phyloP scores from a whole-genome alignment of 2,888 invertebrate genomes.

The Neelides folsomi region DNA sequence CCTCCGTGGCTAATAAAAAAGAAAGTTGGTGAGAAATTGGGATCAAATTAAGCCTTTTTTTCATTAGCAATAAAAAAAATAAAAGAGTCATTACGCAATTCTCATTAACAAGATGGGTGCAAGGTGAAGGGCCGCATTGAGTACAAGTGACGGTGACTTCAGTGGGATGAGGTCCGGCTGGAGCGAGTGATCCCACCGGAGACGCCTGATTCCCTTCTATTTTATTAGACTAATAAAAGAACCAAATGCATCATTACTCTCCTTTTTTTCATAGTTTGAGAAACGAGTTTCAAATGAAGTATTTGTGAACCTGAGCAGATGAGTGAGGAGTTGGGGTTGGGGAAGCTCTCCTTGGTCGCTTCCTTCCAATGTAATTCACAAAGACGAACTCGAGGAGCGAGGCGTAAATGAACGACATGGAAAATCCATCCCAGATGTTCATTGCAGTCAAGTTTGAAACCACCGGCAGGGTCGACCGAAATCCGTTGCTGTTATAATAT shows the following conservation, averaged over 20 bases:
- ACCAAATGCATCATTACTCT: constrained; percentile 1
- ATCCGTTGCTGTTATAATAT: constrained; percentile 30
- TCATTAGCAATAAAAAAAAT: no score
- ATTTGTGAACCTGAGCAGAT: constrained; percentile 11
- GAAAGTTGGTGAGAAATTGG: neutral
- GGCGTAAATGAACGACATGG: constrained; percentile 94
- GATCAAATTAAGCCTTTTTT: neutral
- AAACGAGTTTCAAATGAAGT: neutral
- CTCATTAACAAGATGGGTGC: constrained; percentile 74
- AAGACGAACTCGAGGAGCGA: constrained; percentile 86
- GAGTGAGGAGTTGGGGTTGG: constrained; percentile 20
- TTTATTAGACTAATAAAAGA: constrained; percentile 19
- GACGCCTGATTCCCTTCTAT: constrained; percentile 27
- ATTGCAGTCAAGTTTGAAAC: constrained; percentile 87
- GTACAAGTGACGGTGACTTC: constrained; percentile 67
- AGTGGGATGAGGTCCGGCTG: constrained; percentile 43
- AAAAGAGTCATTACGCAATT: constrained; percentile 47
- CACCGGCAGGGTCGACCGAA: constrained; percentile 61
- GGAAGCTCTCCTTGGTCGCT: constrained; percentile 51
- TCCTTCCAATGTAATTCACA: constrained; percentile 87
- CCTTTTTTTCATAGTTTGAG: no score
- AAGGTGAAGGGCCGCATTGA: constrained; percentile 65
- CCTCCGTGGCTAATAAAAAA: constrained; percentile 17
- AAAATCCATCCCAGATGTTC: constrained; percentile 95
- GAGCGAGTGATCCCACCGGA: constrained; percentile 18